Evolutionary conservation across 2,888 invertebrate species (phyloP).

Genomic region (Microplitis manilae): DNA sequence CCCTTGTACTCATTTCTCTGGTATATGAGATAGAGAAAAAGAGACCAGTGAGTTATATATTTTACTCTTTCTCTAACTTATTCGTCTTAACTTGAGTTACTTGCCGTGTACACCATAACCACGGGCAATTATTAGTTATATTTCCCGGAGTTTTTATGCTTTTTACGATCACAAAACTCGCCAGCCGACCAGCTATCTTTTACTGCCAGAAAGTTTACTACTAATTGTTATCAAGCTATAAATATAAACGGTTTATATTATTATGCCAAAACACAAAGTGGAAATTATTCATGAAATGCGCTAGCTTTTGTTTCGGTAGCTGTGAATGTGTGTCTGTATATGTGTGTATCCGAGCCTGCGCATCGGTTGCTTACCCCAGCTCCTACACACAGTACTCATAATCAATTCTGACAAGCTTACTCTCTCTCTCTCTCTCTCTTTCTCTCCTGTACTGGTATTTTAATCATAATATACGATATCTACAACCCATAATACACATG

Average conservation of each 20-base stretch:
- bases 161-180: background rate
- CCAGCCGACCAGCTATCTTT: background rate
- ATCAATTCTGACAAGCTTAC: conserved; percentile 14
- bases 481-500: background rate
- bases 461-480: background rate
- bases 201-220: conserved; percentile 37
- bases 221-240: conserved; percentile 35
- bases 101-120: background rate
- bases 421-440: background rate
- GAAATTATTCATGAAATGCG: conserved; percentile 9
- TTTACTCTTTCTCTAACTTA: background rate
- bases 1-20: background rate
- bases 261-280: conserved; percentile 9
- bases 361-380: background rate
- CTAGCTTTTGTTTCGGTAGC: background rate
- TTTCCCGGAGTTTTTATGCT: background rate
- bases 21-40: background rate
- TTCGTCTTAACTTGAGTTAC: background rate
- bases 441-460: background rate
- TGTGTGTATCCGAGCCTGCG: background rate
- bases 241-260: conserved; percentile 14
- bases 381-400: background rate
- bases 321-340: background rate
- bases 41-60: background rate
- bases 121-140: conserved; percentile 25